Conservation (phyloP, 1,140 invertebrate genomes). For the Tetramorium simillimum region DNA sequence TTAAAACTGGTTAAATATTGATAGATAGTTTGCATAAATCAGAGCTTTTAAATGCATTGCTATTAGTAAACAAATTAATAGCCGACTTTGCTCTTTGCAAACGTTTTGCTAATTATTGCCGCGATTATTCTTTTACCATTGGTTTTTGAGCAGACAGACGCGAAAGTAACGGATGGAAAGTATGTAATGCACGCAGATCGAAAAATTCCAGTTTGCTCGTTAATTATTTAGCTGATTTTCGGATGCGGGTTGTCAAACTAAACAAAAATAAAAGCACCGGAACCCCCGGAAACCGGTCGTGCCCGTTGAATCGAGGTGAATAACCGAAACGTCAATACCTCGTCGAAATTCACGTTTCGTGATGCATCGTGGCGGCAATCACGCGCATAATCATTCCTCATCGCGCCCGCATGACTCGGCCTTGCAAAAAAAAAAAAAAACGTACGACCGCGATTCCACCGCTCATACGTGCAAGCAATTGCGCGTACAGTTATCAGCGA, state of each 20-base stretch:
- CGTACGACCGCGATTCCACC: conserved; percentile 42
- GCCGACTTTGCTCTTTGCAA: neutral
- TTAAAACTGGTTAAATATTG: neutral
- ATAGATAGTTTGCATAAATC: neutral
- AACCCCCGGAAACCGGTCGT: neutral
- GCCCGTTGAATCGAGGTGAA: conserved; percentile 15
- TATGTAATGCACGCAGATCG: neutral
- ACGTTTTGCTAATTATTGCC: neutral
- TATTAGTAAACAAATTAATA: neutral
- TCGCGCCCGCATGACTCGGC: neutral
- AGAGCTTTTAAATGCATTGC: neutral
- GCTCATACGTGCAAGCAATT: conserved; percentile 32
- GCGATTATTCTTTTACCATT: neutral
- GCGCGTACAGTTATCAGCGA: conserved; percentile 64
- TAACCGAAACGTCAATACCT: conserved; percentile 33
- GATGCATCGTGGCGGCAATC: neutral
- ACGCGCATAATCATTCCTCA: conserved; percentile 21
- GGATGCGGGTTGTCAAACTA: neutral
- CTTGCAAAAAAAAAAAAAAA: neutral
- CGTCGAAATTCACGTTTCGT: conserved; percentile 16
- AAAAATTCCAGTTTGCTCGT: neutral
- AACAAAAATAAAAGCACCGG: conserved; percentile 15
- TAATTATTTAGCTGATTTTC: conserved; percentile 23
- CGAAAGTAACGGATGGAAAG: neutral
- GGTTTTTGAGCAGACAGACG: neutral